Evolutionary conservation across 1,140 invertebrate genomes (phyloP).

Genomic region (Paralvinella palmiformis): DNA sequence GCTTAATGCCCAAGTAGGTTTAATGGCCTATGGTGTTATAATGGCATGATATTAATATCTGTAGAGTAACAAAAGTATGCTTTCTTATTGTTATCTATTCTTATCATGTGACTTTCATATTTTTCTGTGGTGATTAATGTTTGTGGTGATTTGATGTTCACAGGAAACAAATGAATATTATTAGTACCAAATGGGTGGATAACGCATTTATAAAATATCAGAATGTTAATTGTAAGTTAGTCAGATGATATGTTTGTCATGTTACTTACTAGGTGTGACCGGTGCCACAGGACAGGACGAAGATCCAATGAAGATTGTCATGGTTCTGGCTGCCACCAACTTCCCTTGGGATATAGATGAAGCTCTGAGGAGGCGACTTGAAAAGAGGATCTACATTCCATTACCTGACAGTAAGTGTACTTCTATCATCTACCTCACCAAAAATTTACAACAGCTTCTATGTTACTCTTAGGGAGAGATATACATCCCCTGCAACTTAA

Average conservation of each 20-base stretch:
- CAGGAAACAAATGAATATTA: no score
- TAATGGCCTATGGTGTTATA: no score
- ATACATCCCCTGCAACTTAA: not conserved
- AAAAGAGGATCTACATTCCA: conserved; percentile 99
- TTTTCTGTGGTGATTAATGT: no score
- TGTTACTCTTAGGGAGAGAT: not conserved
- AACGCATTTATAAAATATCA: no score
- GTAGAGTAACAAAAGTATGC: no score
- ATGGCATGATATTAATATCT: no score
- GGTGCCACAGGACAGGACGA: conserved; percentile 32
- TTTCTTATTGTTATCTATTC: no score
- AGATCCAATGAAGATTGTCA: conserved; percentile 52
- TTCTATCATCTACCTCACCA: not conserved
- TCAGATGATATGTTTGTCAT: not conserved
- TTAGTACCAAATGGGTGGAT: no score
- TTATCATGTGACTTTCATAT: no score
- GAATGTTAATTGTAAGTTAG: no score
- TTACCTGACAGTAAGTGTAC: conserved; percentile 72
- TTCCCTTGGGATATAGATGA: conserved; percentile 99
- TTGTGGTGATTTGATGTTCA: no score
- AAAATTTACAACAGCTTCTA: not conserved
- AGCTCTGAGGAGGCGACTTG: conserved; percentile 84
- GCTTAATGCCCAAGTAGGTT: no score
- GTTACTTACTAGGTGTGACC: conserved; percentile 31
- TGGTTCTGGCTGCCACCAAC: conserved; percentile 91